Evolutionary conservation across 2,113 vertebrate genomes (phyloP).

Genomic region (Ranitomeya variabilis): DNA sequence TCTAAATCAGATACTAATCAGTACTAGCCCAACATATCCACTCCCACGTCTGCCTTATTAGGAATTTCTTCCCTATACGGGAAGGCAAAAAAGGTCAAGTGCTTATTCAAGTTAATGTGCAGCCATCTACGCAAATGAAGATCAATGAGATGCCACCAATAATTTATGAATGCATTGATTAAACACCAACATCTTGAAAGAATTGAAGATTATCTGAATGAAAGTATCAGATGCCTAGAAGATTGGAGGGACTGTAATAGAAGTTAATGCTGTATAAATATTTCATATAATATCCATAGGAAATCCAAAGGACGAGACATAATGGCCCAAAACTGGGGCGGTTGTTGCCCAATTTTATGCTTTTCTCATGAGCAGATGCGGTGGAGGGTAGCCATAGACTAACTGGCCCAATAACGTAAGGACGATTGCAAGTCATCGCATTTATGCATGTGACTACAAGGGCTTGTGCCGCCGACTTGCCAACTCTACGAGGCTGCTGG

Average conservation of each 20-base stretch:
- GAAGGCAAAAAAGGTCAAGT: constrained; percentile 6
- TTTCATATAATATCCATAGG: constrained; percentile 21
- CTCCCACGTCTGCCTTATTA: constrained; percentile 5
- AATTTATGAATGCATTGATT: constrained; percentile 55
- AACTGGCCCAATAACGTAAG: neutral
- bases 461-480: too few relatives aligned
- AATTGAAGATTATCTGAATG: constrained; percentile 1
- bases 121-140: constrained; percentile 38
- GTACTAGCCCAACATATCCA: neutral
- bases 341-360: neutral
- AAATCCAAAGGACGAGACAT: neutral
- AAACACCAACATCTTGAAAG: neutral
- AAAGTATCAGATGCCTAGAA: constrained; percentile 28
- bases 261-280: constrained; percentile 32
- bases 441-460: too few relatives aligned
- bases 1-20: constrained; percentile 24
- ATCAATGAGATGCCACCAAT: constrained; percentile 48
- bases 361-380: neutral
- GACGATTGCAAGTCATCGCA: neutral
- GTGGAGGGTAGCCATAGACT: neutral
- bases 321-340: neutral
- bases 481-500: too few relatives aligned
- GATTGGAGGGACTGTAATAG: neutral
- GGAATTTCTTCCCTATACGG: neutral
- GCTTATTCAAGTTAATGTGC: constrained; percentile 17